phyloP scores from a whole-genome alignment of 2,113 vertebrate species.

The Tetrax tetrax region DNA sequence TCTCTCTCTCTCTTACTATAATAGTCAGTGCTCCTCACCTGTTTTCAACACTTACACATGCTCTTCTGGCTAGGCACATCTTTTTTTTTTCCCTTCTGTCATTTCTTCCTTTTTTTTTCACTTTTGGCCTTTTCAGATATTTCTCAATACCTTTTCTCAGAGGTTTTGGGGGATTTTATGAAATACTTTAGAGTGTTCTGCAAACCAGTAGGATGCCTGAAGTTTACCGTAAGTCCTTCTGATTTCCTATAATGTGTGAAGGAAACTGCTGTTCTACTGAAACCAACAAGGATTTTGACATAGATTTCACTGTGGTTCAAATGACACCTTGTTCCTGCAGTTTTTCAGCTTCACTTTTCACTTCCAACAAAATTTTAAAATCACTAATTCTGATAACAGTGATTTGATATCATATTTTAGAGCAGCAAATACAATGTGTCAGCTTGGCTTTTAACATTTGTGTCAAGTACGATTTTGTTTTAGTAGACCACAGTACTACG shows the following conservation, averaged over 20 bases:
- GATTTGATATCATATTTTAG: background rate
- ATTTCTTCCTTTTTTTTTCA: background rate
- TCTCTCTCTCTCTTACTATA: background rate
- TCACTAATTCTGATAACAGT: background rate
- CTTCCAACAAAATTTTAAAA: background rate
- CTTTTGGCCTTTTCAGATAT: background rate
- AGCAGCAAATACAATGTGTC: background rate
- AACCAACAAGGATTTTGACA: background rate
- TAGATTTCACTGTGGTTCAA: background rate
- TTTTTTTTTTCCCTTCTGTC: background rate
- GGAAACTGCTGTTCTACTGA: background rate
- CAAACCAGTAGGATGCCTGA: background rate
- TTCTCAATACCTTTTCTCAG: background rate
- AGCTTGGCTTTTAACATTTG: background rate
- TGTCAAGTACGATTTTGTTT: background rate
- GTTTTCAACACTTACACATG: background rate
- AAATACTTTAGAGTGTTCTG: background rate
- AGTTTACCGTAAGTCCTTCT: background rate
- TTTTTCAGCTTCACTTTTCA: background rate
- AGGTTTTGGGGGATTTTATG: background rate
- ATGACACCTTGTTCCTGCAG: background rate
- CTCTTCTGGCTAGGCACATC: background rate
- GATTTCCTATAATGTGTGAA: background rate
- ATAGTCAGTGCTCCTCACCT: background rate
- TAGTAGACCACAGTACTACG: background rate